Evolutionary conservation across 2,113 vertebrate species (phyloP).

Genomic region (Gila orcuttii): DNA sequence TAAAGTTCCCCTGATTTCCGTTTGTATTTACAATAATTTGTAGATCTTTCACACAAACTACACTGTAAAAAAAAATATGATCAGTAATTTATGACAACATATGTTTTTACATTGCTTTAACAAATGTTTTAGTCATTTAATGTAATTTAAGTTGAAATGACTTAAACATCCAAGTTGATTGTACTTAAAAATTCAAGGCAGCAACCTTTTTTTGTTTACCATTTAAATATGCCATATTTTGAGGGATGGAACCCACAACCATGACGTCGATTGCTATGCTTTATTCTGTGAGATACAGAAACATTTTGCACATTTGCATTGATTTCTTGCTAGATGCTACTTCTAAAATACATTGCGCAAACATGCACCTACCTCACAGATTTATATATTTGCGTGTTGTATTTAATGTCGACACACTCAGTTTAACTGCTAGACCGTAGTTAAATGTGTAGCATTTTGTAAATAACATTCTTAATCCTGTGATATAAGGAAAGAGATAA

Average conservation of each 20-base stretch:
- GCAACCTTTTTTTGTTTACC: too few relatives aligned
- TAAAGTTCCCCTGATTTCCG: not conserved
- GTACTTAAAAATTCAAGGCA: too few relatives aligned
- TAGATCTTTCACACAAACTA: too few relatives aligned
- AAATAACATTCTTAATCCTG: conserved; percentile 24
- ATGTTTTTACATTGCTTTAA: too few relatives aligned
- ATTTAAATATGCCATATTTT: too few relatives aligned
- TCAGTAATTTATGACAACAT: too few relatives aligned
- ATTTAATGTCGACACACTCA: not conserved
- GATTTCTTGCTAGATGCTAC: not conserved
- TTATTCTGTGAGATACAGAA: not conserved
- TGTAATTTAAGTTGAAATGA: too few relatives aligned
- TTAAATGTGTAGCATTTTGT: conserved; percentile 11
- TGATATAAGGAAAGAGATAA: conserved; percentile 20
- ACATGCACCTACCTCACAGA: not conserved
- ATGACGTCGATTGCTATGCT: not conserved
- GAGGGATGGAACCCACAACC: not conserved
- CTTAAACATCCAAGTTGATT: too few relatives aligned
- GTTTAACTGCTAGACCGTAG: not conserved
- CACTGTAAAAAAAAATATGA: too few relatives aligned
- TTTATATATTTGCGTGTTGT: not conserved
- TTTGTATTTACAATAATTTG: not conserved
- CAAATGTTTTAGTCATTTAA: too few relatives aligned
- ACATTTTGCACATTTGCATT: not conserved
- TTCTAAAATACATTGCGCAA: not conserved